Base-by-base conservation (phyloP, 1,140 invertebrate genomes). In the Dolichoris vasculosae region DNA sequence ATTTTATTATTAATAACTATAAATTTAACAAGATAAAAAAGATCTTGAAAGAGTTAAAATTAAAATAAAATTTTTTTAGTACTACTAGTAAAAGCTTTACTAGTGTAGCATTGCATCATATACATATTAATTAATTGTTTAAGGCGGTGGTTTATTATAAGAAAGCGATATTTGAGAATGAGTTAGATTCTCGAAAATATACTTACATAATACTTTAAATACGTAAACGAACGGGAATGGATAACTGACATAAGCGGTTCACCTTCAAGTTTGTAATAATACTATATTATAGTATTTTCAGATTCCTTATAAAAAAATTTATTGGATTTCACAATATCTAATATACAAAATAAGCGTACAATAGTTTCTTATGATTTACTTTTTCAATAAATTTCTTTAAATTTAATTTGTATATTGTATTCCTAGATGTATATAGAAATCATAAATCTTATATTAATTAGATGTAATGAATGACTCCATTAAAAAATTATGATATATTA, bases 121-220 rank as follows among this genome's bases (percentile, higher is more conserved):
- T 38, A 32, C 15, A 69, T 69, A 35, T 17, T 69, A 69, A 69
- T n/a, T 69, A 69, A 35, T 69, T 69, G 3, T 15, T 69, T 17
- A 69, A 38, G 32, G 32, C 32, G 32, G 35, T 2, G 30, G 13
- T 20, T 69, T 26, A 69, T 55, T 55, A 55, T 9, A 55, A 55
- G 51, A 55, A 55, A 9, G 51, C 20, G 2, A 55, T 55, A 55
- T 20, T 55, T 55, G 51, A 30, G 32, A 69, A 69, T 35, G 32
- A 17, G 11, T 69, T 69, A 69, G 67, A 69, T 69, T 69, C 26
- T 69, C n/a, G n/a, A 35, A 69, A 69, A 69, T 35, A 8, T 69
- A 2, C 32, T 38, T 38, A 35, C 38, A 69, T 69, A 71, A 40
- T 71, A 71, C 7, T 40, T 40, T 64, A 17, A 64, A 3, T 64